phyloP scores from a whole-genome alignment of 2,797 vertebrate species.

The Pipistrellus kuhlii region DNA sequence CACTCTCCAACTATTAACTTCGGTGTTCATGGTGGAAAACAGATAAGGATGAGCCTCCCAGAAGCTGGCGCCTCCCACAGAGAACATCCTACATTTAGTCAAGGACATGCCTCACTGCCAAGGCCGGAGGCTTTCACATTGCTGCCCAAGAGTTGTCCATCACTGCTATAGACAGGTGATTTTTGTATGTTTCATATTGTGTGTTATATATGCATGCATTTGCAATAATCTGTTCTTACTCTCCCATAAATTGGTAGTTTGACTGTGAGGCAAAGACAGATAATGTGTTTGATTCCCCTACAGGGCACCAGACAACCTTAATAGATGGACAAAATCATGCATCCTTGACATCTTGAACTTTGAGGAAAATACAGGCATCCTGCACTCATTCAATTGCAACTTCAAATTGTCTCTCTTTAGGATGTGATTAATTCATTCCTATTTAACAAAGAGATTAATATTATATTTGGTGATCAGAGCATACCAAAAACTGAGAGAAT shows the following conservation, averaged over 20 bases:
- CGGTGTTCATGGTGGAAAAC: background rate
- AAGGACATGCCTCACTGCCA: background rate
- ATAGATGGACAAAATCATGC: background rate
- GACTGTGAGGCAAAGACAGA: background rate
- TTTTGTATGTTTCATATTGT: background rate
- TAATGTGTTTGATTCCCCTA: background rate
- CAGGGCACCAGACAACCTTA: background rate
- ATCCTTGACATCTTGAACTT: background rate
- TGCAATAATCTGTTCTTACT: background rate
- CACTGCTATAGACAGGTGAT: background rate
- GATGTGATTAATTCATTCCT: background rate
- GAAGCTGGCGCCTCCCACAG: background rate
- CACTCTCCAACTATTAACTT: background rate
- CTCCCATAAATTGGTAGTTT: background rate
- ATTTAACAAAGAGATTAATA: background rate
- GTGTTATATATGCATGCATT: background rate
- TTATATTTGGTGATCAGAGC: background rate
- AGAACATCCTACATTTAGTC: rapidly evolving
- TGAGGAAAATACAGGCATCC: background rate
- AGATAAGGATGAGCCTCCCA: background rate
- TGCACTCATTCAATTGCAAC: background rate
- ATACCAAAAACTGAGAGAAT: background rate
- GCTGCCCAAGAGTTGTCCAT: background rate
- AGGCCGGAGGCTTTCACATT: background rate
- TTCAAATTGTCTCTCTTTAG: background rate